phyloP scores from a whole-genome alignment of 1,140 invertebrate genomes.

The Pararge aegeria region DNA sequence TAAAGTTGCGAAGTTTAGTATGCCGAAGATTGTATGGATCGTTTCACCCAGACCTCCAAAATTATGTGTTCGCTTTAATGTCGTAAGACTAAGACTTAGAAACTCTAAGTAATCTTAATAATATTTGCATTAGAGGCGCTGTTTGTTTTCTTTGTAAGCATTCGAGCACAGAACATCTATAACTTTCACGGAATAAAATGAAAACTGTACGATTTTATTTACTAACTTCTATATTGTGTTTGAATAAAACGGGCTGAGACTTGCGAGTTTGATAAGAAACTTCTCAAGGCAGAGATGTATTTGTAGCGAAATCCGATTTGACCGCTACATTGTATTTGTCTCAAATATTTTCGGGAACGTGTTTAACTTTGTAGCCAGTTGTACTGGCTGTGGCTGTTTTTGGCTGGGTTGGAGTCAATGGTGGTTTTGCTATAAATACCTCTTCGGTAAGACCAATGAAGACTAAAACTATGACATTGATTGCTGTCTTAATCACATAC shows the following conservation, averaged over 20 bases:
- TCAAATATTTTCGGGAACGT: not conserved
- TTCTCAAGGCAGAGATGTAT: not conserved
- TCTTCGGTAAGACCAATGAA: no score
- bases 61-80: constrained; percentile 13
- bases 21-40: not conserved
- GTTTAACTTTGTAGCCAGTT: not conserved
- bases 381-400: no score
- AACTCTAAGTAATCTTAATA: constrained; percentile 14
- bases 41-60: constrained; percentile 1
- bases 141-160: constrained; percentile 12
- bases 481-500: no score
- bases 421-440: no score
- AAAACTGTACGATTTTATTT: not conserved
- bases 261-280: constrained; percentile 3
- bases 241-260: not conserved
- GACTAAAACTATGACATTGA: no score
- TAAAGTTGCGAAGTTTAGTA: constrained; percentile 2
- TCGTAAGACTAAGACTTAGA: constrained; percentile 6
- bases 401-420: no score
- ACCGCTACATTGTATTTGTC: not conserved
- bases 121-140: constrained; percentile 9
- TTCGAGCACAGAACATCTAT: constrained; percentile 5
- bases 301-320: not conserved
- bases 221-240: constrained; percentile 2
- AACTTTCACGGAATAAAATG: not conserved